phyloP scores from a whole-genome alignment of 2,888 invertebrate genomes.

The Pocota personata region DNA sequence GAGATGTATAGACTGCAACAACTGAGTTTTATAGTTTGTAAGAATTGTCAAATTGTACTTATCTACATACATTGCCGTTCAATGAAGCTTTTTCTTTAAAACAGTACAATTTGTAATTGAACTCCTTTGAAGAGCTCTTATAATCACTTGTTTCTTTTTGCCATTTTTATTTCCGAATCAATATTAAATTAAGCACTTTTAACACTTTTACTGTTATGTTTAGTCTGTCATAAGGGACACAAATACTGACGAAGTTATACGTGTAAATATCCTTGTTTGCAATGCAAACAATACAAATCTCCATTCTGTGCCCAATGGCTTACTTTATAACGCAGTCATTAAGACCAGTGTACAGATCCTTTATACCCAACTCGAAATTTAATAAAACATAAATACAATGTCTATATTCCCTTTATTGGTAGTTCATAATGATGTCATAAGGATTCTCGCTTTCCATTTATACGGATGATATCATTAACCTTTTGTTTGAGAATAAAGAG shows the following conservation, averaged over 20 bases:
- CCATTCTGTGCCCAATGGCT: neutral
- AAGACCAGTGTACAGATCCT: conserved; percentile 2
- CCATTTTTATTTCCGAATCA: neutral
- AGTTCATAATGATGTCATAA: conserved; percentile 61
- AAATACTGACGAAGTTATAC: neutral
- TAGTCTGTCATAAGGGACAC: neutral
- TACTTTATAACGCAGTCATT: conserved; percentile 37
- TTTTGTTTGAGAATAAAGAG: conserved; percentile 51
- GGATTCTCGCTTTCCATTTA: conserved; percentile 52
- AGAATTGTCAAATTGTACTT: too few species aligned
- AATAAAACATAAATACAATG: neutral
- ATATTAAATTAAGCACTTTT: neutral
- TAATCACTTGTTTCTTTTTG: neutral
- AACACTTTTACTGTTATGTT: neutral
- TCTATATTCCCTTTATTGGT: conserved; percentile 10
- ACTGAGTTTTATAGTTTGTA: too few species aligned
- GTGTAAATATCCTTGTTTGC: conserved; percentile 27
- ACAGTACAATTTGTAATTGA: too few species aligned
- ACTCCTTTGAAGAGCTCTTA: too few species aligned
- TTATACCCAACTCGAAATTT: conserved; percentile 13
- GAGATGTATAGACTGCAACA: too few species aligned
- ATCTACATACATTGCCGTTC: too few species aligned
- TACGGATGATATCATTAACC: conserved; percentile 68
- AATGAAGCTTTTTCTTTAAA: too few species aligned
- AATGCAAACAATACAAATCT: neutral